Evolutionary conservation across 1,140 invertebrate genomes (phyloP).

Genomic region (Leptopilina clavipes): DNA sequence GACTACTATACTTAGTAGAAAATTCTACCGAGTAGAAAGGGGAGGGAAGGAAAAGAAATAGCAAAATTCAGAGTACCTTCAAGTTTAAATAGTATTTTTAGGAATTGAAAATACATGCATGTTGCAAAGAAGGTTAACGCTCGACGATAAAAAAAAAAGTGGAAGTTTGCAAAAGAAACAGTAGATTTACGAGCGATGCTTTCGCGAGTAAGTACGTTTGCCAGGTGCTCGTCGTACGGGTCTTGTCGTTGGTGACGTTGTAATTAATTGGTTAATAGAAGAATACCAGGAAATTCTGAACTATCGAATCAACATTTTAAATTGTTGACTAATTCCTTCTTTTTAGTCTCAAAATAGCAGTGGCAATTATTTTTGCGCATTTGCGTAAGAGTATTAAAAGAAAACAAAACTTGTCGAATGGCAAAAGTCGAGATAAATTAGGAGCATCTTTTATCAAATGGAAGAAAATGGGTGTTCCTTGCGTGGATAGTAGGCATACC

Average conservation of each 20-base stretch:
- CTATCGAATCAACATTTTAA: neutral
- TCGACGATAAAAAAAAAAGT: conserved; percentile 48
- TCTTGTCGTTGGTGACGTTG: conserved; percentile 46
- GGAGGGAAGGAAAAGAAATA: conserved; percentile 32
- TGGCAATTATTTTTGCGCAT: no score
- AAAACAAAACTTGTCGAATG: neutral
- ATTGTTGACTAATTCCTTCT: no score
- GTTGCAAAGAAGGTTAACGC: conserved; percentile 19
- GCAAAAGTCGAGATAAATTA: conserved; percentile 38
- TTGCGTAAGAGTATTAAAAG: no score
- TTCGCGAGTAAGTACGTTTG: conserved; percentile 50
- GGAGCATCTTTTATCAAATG: conserved; percentile 30
- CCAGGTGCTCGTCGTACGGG: conserved; percentile 56
- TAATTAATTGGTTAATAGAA: conserved; percentile 72
- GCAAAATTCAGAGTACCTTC: conserved; percentile 32
- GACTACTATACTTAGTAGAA: no score
- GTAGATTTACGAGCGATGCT: conserved; percentile 54
- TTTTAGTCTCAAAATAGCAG: no score
- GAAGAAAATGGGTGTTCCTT: conserved; percentile 39
- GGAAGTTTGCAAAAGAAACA: conserved; percentile 52
- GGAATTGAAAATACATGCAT: conserved; percentile 22
- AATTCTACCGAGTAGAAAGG: no score
- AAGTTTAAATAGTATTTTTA: neutral
- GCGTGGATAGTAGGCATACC: conserved; percentile 42
- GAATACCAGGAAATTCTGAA: conserved; percentile 50